phyloP scores from a whole-genome alignment of 2,888 invertebrate species.

The Sesia apiformis region DNA sequence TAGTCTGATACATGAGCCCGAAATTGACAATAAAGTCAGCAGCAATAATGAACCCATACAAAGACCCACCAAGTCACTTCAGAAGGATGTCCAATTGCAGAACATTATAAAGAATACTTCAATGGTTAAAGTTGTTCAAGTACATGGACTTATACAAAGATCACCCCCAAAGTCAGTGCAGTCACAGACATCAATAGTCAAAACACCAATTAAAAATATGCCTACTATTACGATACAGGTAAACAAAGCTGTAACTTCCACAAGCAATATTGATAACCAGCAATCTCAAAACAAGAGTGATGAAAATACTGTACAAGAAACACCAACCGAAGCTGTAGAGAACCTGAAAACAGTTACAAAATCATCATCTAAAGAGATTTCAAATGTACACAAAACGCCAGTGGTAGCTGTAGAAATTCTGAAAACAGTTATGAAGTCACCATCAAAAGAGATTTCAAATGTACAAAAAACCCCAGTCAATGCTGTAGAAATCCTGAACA shows the following conservation, averaged over 20 bases:
- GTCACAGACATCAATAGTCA: not conserved
- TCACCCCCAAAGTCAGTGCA: not conserved
- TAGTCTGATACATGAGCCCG: too few relatives aligned
- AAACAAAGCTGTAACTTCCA: not conserved
- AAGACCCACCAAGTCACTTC: not conserved
- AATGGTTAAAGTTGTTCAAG: not conserved
- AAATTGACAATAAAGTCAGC: not conserved
- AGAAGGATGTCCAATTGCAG: not conserved
- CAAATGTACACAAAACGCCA: too few relatives aligned
- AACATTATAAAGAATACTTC: not conserved
- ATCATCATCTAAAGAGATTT: not conserved
- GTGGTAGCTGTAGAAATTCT: too few relatives aligned
- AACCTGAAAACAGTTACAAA: not conserved
- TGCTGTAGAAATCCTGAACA: too few relatives aligned
- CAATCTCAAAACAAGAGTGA: not conserved
- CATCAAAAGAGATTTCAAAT: not conserved
- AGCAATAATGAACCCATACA: not conserved
- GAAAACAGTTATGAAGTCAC: not conserved
- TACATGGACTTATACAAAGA: not conserved
- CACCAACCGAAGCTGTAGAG: conserved; percentile 4
- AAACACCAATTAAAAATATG: not conserved
- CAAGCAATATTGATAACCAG: not conserved
- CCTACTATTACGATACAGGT: not conserved
- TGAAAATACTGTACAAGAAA: conserved; percentile 1
- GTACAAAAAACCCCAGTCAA: too few relatives aligned